Base-by-base conservation (phyloP, 2,888 invertebrate genomes). In the Pharmacophagus antenor region DNA sequence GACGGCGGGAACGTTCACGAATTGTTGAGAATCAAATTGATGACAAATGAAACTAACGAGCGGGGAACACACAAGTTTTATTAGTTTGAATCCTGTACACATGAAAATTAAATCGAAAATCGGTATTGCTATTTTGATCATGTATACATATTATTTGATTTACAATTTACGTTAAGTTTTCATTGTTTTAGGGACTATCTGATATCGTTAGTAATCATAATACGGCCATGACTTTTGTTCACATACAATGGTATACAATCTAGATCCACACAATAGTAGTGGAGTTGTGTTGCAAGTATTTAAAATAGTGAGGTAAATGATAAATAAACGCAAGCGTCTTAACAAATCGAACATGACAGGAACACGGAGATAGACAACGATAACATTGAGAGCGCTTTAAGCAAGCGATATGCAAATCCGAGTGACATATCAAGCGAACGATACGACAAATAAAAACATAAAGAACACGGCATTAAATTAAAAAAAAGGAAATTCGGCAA, bases 401-500 rank as follows among this genome's bases (percentile, higher is more conserved):
- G 52, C 42, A 56, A 52, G 47, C 41, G 41, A 56, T 61, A 56
- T 56, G 61, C 47, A 57, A 63, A 51, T 55, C 51, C 51, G 18
- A 48, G 41, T 50, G 62, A 52, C 56, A 61, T 56, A 47, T 56
- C 52, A 61, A 52, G 48, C 56, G 37, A 51, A 25, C 48, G 50
- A 44, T 23, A 53, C 58, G 57, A 57, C 65, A 68, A 77, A 76
- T 70, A 76, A 73, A 77, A 74, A 72, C 67, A 72, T 65, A 70
- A 75, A 74, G 66, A 64, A 59, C 56, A 63, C 65, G 63, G 74
- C 68, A 37, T 6, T 7, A 6, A 27, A 1, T 64, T 66, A 69
- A 70, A 71, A 73, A 72, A 73, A 73, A 74, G 65, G 66, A 73
- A 72, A 77, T 74, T 74, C 72, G 72, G 77, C 76, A 76, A 74